These are phyloP conservation scores for Conger conger DNA, from an alignment of 2,113 vertebrate genomes.

Conservation along the genomic window DNA sequence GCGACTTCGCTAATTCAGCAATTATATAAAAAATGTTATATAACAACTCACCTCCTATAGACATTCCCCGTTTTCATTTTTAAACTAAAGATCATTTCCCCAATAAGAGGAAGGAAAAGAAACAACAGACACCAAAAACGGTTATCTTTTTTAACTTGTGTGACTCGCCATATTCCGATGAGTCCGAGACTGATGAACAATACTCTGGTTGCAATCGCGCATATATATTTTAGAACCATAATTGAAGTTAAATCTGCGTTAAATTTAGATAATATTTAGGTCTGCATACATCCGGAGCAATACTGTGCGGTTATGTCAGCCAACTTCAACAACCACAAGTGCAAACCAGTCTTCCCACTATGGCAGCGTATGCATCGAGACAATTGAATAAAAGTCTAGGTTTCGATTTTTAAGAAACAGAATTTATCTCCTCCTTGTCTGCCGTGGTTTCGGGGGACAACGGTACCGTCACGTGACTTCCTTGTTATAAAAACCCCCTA, in stretches of 20 bases:
- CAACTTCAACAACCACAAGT: neutral
- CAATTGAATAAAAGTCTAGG: too few relatives aligned
- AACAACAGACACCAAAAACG: constrained; percentile 82
- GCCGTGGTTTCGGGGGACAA: too few relatives aligned
- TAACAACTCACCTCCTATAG: constrained; percentile 90
- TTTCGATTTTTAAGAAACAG: too few relatives aligned
- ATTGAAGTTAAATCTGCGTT: neutral
- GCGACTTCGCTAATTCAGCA: neutral
- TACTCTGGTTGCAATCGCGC: constrained; percentile 76
- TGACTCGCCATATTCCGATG: constrained; percentile 83
- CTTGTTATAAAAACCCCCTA: too few relatives aligned
- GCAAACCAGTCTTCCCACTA: too few relatives aligned
- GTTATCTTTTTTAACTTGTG: constrained; percentile 69
- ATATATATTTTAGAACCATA: constrained; percentile 61
- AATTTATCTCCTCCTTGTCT: too few relatives aligned
- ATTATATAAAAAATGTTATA: neutral
- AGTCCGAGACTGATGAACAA: constrained; percentile 83
- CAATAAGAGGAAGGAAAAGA: constrained; percentile 76
- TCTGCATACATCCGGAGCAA: neutral
- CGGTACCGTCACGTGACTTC: too few relatives aligned
- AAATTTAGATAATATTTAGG: neutral
- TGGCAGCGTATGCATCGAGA: too few relatives aligned
- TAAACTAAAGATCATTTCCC: constrained; percentile 84
- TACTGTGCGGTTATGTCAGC: neutral
- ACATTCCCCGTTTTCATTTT: constrained; percentile 81